These are phyloP conservation scores for Phaedon cochleariae DNA, from an alignment of 2,888 invertebrate genomes.

Conservation along the genomic window DNA sequence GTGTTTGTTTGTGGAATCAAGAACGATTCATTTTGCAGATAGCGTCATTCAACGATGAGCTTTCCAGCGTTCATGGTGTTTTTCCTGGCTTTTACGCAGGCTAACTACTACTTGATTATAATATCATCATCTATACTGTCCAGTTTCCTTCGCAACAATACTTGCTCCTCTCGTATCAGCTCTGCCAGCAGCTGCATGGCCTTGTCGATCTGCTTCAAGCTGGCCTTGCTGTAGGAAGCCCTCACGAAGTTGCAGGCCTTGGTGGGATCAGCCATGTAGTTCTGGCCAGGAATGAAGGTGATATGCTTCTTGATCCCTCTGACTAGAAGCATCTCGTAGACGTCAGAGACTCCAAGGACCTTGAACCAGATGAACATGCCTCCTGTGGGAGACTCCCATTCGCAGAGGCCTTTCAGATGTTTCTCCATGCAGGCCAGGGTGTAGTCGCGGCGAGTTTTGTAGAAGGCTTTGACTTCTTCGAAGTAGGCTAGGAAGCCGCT, in stretches of 20 bases:
- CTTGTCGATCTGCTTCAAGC: constrained; percentile 71
- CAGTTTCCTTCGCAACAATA: constrained; percentile 58
- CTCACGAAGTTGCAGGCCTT: constrained; percentile 74
- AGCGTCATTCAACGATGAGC: neutral
- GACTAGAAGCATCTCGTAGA: constrained; percentile 76
- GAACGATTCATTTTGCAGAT: constrained; percentile 6
- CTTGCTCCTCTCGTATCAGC: constrained; percentile 69
- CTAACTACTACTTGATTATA: constrained; percentile 38
- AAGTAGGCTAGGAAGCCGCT: constrained; percentile 70
- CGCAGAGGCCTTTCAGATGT: constrained; percentile 70
- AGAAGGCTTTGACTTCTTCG: constrained; percentile 68
- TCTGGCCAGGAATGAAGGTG: constrained; percentile 78
- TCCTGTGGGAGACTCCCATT: constrained; percentile 73
- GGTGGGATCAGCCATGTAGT: constrained; percentile 71
- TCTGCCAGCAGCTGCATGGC: constrained; percentile 69
- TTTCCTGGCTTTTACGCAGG: neutral
- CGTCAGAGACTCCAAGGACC: constrained; percentile 73
- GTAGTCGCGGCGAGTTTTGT: constrained; percentile 70
- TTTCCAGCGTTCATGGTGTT: constrained; percentile 19
- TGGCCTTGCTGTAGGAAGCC: constrained; percentile 75
- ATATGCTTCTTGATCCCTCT: constrained; percentile 74
- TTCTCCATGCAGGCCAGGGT: constrained; percentile 69
- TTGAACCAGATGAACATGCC: constrained; percentile 85
- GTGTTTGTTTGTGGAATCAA: neutral
- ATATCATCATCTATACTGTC: constrained; percentile 52